phyloP scores from a whole-genome alignment of 2,797 vertebrate genomes.

The Pristis pectinata region DNA sequence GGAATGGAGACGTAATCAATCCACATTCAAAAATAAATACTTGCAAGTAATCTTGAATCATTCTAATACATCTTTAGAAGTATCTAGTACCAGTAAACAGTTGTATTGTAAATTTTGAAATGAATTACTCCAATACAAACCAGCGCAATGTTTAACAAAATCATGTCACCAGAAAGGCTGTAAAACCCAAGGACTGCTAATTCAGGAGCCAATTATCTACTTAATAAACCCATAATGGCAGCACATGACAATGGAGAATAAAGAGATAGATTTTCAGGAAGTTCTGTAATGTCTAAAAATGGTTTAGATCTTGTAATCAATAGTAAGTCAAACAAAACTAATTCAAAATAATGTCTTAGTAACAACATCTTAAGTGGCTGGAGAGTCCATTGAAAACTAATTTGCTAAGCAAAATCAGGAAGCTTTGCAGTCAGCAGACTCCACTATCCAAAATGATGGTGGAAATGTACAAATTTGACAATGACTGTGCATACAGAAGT shows the following conservation, averaged over 20 bases:
- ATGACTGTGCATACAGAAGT: constrained; percentile 8
- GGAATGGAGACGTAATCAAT: not conserved
- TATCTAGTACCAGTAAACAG: not conserved
- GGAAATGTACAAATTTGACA: not conserved
- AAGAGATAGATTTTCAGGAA: constrained; percentile 31
- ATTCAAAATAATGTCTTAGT: constrained; percentile 34
- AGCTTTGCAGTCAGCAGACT: constrained; percentile 30
- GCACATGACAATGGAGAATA: constrained; percentile 13
- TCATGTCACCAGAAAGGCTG: not conserved
- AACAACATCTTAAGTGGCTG: constrained; percentile 34
- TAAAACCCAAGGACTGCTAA: not conserved
- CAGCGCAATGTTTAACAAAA: not conserved
- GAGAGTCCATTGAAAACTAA: constrained; percentile 31
- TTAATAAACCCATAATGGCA: not conserved
- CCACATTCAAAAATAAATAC: not conserved
- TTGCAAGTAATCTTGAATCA: not conserved
- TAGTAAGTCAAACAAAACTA: constrained; percentile 23
- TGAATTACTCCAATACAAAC: not conserved
- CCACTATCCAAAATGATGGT: constrained; percentile 11
- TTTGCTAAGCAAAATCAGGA: constrained; percentile 25
- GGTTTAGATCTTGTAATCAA: constrained; percentile 4
- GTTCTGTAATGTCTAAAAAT: constrained; percentile 26
- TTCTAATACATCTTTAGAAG: not conserved
- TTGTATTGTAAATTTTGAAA: not conserved
- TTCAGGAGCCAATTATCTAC: not conserved